Base-by-base conservation (phyloP, 2,113 vertebrate species). In the Chelonoidis abingdonii region DNA sequence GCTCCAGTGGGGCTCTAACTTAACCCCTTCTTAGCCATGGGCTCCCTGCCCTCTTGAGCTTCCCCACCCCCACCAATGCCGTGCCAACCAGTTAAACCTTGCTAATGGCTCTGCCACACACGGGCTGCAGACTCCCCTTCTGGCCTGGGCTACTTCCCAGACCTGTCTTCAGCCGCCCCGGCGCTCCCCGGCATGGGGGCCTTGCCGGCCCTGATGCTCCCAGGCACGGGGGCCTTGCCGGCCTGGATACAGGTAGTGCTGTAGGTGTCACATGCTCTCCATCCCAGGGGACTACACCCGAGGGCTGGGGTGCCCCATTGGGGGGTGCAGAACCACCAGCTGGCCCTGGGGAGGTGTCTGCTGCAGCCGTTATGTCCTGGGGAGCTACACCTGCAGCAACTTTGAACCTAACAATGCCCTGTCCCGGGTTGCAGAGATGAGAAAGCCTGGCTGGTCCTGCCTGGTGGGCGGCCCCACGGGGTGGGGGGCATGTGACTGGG, bases 161-260 rank as follows among this genome's bases (percentile, higher is more conserved):
- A 6, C 76, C 62, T n/a, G 62, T 35, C 31, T 65, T 6, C 24
- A 56, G 54, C 24, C 6, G 31, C 62, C 31, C 62, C 17, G 14
- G 17, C 7, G 2, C 62, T 31, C 13, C 62, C 6, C 2, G 29
- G 27, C 13, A 2, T 1, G 29, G 4, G 7, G 62, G 31, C 31
- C 62, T 17, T 35, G 57, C 59, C 6, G 4, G 31, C 62, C 31
- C 59, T 16, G 31, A 7, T 13, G 4, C 59, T 29, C 13, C 59
- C 6, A 25, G 27, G 57, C 12, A 6, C 12, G 27, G 4, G 6
- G 62, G 62, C 31, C 62, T 17, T 35, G 57, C 57, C 31, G 31
- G 54, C 8, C 54, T 7, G 54, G 22, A 56, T 25, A 56, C 62
- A 65, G 62, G 31, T 31, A 35, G 62, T 65, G 31, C 31, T 7